A percentile compares a stretch with the other conserved stretches of the same genome.
These are phyloP conservation scores for Characodon lateralis DNA, from an alignment of 2,797 vertebrate species.

Conservation along the genomic window DNA sequence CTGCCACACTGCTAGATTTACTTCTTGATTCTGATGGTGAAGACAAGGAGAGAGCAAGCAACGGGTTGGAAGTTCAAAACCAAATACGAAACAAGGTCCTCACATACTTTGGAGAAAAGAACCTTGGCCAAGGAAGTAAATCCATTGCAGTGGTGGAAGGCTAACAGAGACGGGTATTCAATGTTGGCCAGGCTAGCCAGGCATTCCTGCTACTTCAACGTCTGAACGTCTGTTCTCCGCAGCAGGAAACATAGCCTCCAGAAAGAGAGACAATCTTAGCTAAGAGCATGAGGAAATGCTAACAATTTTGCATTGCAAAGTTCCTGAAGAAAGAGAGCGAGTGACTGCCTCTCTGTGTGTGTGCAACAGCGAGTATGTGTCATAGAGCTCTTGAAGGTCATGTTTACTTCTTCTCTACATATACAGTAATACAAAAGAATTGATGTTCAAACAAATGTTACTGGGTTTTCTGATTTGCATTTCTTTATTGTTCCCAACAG, in stretches of 20 bases:
- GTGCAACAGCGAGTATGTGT: too few species aligned
- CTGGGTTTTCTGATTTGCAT: neutral
- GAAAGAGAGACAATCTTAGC: constrained; percentile 2
- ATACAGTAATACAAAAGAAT: neutral
- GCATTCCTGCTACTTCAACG: neutral
- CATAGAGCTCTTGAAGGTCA: too few species aligned
- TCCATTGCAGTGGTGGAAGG: constrained; percentile 2
- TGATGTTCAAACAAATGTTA: neutral
- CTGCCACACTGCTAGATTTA: neutral
- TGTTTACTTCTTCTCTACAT: neutral
- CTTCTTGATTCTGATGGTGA: neutral
- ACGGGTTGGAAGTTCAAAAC: neutral
- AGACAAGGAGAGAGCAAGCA: neutral
- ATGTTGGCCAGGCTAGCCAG: neutral
- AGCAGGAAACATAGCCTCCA: constrained; percentile 7
- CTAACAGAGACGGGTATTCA: neutral
- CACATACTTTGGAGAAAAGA: constrained; percentile 3
- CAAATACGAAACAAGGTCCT: neutral
- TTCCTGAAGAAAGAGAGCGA: neutral
- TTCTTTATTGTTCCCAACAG: neutral
- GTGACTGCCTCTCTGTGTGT: too few species aligned
- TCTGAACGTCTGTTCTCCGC: neutral
- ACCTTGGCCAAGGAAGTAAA: neutral
- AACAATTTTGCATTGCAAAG: constrained; percentile 13
- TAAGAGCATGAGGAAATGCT: constrained; percentile 11